phyloP scores from a whole-genome alignment of 2,113 vertebrate species.

The Bagarius yarrelli region DNA sequence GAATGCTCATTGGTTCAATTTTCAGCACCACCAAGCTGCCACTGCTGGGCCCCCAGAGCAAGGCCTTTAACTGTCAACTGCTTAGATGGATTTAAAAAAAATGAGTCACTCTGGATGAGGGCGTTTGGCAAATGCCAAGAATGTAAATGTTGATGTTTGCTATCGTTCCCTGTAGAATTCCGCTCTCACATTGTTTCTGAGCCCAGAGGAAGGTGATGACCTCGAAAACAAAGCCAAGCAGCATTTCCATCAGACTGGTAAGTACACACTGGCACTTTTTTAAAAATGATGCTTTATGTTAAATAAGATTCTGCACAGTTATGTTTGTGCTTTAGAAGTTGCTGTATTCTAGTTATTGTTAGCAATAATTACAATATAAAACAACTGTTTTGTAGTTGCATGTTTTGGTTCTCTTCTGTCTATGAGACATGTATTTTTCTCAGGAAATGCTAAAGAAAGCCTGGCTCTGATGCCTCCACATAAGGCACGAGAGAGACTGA shows the following conservation, averaged over 20 bases:
- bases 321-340: not conserved
- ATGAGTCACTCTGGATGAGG: too few species aligned
- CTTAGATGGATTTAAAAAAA: too few species aligned
- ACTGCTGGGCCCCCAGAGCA: too few species aligned
- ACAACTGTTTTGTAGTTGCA: too few species aligned
- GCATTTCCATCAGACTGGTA: constrained; percentile 88
- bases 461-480: constrained; percentile 82
- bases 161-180: constrained; percentile 76
- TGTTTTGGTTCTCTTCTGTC: too few species aligned
- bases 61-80: too few species aligned
- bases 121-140: too few species aligned
- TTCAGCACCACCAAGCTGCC: too few species aligned
- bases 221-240: constrained; percentile 85
- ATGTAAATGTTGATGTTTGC: not conserved
- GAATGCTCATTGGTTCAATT: too few species aligned
- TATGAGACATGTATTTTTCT: not conserved
- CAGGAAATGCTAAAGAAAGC: constrained; percentile 87
- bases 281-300: not conserved
- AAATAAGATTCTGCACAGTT: not conserved
- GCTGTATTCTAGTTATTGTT: too few species aligned
- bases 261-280: constrained; percentile 16
- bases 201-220: constrained; percentile 84
- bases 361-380: too few species aligned
- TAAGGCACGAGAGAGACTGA: constrained; percentile 83
- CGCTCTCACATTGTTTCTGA: constrained; percentile 87